Conservation (phyloP, 2,797 vertebrate genomes). For the Coregonus sp. region DNA sequence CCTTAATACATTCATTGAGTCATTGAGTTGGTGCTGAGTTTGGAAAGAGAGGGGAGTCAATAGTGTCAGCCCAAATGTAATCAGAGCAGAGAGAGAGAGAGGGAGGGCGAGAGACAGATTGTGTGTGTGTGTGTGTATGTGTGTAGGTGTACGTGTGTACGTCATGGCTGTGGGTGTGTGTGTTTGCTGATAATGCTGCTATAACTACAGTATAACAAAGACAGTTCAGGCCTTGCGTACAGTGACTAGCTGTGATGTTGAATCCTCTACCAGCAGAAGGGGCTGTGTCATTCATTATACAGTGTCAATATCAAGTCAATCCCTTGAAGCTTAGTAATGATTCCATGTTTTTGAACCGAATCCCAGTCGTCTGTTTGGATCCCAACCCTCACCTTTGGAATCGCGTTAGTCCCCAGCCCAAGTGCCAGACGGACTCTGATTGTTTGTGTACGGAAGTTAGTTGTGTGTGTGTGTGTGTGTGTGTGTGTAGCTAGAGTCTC, state of each 20-base stretch:
- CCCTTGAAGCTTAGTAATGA: slow-evolving; percentile 25
- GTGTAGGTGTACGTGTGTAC: too few relatives aligned
- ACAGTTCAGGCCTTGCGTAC: not conserved
- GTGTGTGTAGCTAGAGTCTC: not conserved
- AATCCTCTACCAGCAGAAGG: not conserved
- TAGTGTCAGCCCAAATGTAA: too few relatives aligned
- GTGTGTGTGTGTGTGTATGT: slow-evolving; percentile 5
- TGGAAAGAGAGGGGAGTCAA: too few relatives aligned
- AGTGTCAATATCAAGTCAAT: not conserved
- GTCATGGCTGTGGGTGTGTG: not conserved
- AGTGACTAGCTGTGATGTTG: not conserved
- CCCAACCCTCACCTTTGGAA: slow-evolving; percentile 49
- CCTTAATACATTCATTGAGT: too few relatives aligned
- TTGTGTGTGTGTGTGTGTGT: not conserved
- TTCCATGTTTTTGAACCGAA: slow-evolving; percentile 39
- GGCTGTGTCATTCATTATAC: too few relatives aligned
- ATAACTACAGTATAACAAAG: slow-evolving; percentile 25
- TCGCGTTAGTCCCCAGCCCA: slow-evolving; percentile 51
- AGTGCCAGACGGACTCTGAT: slow-evolving; percentile 41
- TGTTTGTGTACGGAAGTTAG: slow-evolving; percentile 44
- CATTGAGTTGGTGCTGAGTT: too few relatives aligned
- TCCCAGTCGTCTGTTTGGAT: slow-evolving; percentile 40
- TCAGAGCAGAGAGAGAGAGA: too few relatives aligned
- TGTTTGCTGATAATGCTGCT: not conserved
- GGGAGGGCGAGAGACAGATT: not conserved